These are phyloP conservation scores for Isurus oxyrinchus DNA, from an alignment of 2,113 vertebrate genomes.

Conservation along the genomic window DNA sequence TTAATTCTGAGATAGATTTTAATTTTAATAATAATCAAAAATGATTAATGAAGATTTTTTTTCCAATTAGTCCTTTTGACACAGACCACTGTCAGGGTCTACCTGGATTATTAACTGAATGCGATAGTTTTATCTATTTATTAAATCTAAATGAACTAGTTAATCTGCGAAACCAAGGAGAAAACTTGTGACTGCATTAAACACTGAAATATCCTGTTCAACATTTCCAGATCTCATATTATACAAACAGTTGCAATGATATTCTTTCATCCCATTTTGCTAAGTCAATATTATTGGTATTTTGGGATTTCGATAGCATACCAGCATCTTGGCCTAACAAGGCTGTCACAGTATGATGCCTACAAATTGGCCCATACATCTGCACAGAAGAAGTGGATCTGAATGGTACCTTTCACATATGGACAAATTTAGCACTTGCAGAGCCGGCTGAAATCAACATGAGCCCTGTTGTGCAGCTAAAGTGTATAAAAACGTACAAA, in stretches of 20 bases:
- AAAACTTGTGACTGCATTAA: not conserved
- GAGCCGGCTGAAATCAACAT: conserved; percentile 32
- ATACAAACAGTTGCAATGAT: not conserved
- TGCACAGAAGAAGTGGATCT: conserved; percentile 26
- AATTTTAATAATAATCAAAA: conserved; percentile 9
- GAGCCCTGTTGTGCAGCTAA: conserved; percentile 18
- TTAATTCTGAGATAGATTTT: not conserved
- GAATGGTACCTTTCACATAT: conserved; percentile 36
- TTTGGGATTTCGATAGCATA: conserved; percentile 35
- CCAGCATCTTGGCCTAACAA: conserved; percentile 33
- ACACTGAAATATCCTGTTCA: not conserved
- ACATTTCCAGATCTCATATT: not conserved
- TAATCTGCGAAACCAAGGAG: not conserved
- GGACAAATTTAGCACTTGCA: conserved; percentile 35
- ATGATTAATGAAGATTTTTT: not conserved
- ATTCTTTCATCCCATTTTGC: conserved; percentile 27
- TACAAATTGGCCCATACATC: conserved; percentile 35
- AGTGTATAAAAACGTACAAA: not conserved
- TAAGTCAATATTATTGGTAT: conserved; percentile 37
- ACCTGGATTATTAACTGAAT: not conserved
- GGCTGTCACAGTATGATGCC: conserved; percentile 35
- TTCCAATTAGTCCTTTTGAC: not conserved
- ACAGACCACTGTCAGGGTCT: not conserved
- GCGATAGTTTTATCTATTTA: not conserved
- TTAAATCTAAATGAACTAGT: not conserved